Conservation (phyloP, 1,140 invertebrate genomes). For the Macrocentrus cingulum region DNA sequence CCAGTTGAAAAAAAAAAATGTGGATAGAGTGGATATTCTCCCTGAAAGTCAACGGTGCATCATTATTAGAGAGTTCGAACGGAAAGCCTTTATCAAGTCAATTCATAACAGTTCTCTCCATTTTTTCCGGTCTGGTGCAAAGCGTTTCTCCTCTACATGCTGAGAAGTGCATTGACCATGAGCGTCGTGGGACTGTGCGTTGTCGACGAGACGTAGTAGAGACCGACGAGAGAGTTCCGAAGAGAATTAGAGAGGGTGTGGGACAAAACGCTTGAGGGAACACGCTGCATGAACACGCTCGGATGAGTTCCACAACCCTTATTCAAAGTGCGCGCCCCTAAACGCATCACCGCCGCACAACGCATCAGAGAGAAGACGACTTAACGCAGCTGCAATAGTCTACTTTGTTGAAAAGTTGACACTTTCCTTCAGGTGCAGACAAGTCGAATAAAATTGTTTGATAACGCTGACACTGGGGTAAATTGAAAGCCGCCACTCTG, state of each 20-base stretch:
- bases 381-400: no score
- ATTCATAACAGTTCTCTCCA: not conserved
- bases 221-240: constrained; percentile 14
- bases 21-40: no score
- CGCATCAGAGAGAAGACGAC: no score
- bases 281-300: constrained; percentile 27
- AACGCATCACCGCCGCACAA: constrained; percentile 22
- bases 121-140: constrained; percentile 7
- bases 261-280: constrained; percentile 31
- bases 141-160: constrained; percentile 5
- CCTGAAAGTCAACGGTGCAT: no score
- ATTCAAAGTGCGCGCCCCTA: constrained; percentile 20
- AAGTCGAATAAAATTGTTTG: no score
- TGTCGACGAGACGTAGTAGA: not conserved
- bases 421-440: no score
- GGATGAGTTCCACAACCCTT: constrained; percentile 30
- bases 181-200: constrained; percentile 5
- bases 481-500: not conserved
- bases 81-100: not conserved
- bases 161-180: constrained; percentile 16
- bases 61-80: no score
- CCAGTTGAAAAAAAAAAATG: no score
- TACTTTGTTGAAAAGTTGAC: no score
- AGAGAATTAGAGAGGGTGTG: constrained; percentile 28
- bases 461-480: not conserved